Evolutionary conservation across 2,113 vertebrate genomes (phyloP), one percentile per base, ranked within the genome.

Genomic region (Catharus fuscescens): DNA sequence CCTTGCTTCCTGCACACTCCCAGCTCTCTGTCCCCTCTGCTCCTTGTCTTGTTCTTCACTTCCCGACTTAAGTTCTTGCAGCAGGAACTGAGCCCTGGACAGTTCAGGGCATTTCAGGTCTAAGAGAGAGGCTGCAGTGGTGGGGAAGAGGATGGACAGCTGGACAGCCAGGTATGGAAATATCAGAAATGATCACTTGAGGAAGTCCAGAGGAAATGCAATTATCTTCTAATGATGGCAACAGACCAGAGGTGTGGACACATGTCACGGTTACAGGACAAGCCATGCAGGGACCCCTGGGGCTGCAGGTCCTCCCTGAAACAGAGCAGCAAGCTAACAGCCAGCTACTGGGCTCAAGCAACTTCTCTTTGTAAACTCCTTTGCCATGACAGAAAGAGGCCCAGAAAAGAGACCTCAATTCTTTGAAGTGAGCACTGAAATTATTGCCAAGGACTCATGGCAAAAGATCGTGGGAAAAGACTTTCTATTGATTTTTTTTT

Each of bases 391-490:
- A 96, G 72, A 92, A 78, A 92, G 81, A 79, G 82, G 62, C 66
- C 52, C 91, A 95, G 84, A 90, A 95, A 95, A 89, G 54, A 96
- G 80, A 91, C 59, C 74, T 94, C 78, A 93, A 0, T 87, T 73
- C 89, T 96, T 94, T 97, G 87, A 95, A 95, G 87, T 77, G 73
- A 95, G 53, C 18, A 38, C 73, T 93, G 93, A 95, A 95, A 82
- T 85, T 93, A 93, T 89, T 95, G 91, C 92, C 93, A 96, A 94
- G 83, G 77, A 78, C 80, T 93, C 88, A 71, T 84, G 82, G 92
- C 92, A 95, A 94, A 95, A 95, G 94, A 94, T 86, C 88, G 86
- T 97, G 94, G 91, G 92, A 97, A 97, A 97, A 88, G 79, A n/a
- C 80, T 93, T 90, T 47, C 92, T 86, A 92, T 93, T 96, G 92